Percentiles rank a stretch among this genome's conserved stretches.
These are phyloP conservation scores for Megalopta genalis DNA, from an alignment of 1,140 invertebrate genomes.

Conservation along the genomic window DNA sequence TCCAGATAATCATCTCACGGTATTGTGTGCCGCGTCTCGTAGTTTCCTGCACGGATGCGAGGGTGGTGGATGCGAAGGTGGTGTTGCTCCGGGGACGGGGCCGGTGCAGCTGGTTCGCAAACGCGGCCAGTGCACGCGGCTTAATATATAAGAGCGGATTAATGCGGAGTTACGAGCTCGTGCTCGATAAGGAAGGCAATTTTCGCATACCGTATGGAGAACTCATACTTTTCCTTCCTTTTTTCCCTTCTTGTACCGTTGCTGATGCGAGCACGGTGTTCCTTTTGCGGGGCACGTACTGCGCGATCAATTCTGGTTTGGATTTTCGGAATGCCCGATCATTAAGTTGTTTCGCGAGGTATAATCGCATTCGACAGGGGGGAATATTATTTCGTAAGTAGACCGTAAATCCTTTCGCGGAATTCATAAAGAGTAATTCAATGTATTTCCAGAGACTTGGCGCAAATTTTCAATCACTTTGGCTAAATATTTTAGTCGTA, in stretches of 20 bases:
- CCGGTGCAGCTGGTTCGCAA: slow-evolving; percentile 51
- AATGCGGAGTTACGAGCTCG: slow-evolving; percentile 71
- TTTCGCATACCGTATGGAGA: slow-evolving; percentile 59
- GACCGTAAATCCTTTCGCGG: too few relatives aligned
- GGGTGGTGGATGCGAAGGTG: slow-evolving; percentile 31
- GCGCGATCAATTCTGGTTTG: too few relatives aligned
- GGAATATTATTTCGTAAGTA: too few relatives aligned
- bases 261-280: neutral
- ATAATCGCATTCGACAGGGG: too few relatives aligned
- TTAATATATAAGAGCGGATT: slow-evolving; percentile 77
- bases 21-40: slow-evolving; percentile 74
- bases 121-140: slow-evolving; percentile 46
- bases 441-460: too few relatives aligned
- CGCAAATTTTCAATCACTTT: too few relatives aligned
- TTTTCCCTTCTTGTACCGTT: neutral
- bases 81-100: slow-evolving; percentile 14
- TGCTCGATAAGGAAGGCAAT: slow-evolving; percentile 76
- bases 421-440: too few relatives aligned
- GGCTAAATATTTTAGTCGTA: too few relatives aligned
- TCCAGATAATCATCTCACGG: slow-evolving; percentile 80
- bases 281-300: neutral
- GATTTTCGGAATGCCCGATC: too few relatives aligned
- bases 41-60: slow-evolving; percentile 52
- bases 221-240: neutral
- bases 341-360: too few relatives aligned